Evolutionary conservation across 2,797 vertebrate species (phyloP).

Genomic region (Coregonus sp.): DNA sequence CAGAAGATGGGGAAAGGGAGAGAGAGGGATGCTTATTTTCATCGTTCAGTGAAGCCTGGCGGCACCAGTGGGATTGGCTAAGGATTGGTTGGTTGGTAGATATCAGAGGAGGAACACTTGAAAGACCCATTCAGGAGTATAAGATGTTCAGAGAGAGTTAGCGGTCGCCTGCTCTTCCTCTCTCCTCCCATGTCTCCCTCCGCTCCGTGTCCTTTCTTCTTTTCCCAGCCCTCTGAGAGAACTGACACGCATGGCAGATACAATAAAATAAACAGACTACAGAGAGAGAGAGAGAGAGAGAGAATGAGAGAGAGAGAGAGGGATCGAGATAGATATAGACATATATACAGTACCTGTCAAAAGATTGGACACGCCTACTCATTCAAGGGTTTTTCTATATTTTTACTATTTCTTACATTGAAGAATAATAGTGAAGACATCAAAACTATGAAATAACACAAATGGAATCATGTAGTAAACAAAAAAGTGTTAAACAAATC

Average conservation of each 20-base stretch:
- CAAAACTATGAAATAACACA: no score
- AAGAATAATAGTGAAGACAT: no score
- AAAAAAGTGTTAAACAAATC: no score
- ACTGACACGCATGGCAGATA: constrained; percentile 23
- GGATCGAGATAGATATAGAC: no score
- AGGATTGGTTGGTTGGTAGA: constrained; percentile 40
- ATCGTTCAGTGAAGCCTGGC: constrained; percentile 76
- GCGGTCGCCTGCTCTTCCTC: constrained; percentile 45
- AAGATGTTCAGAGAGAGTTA: constrained; percentile 67
- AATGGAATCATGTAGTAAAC: no score
- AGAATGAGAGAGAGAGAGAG: neutral
- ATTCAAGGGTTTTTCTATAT: no score
- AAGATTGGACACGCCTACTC: no score
- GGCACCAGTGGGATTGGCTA: constrained; percentile 60
- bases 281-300: constrained; percentile 10
- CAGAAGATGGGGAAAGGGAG: constrained; percentile 46
- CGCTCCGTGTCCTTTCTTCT: constrained; percentile 58
- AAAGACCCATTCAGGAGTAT: constrained; percentile 73
- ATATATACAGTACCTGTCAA: no score
- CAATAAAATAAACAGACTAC: neutral
- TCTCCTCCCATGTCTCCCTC: constrained; percentile 4
- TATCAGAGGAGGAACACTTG: constrained; percentile 71
- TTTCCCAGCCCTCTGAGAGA: constrained; percentile 45
- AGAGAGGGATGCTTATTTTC: constrained; percentile 68
- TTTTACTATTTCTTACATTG: no score